Percentiles rank a stretch among this genome's conserved stretches.
Conservation (phyloP, 2,113 vertebrate species). For the Gulo gulo region DNA sequence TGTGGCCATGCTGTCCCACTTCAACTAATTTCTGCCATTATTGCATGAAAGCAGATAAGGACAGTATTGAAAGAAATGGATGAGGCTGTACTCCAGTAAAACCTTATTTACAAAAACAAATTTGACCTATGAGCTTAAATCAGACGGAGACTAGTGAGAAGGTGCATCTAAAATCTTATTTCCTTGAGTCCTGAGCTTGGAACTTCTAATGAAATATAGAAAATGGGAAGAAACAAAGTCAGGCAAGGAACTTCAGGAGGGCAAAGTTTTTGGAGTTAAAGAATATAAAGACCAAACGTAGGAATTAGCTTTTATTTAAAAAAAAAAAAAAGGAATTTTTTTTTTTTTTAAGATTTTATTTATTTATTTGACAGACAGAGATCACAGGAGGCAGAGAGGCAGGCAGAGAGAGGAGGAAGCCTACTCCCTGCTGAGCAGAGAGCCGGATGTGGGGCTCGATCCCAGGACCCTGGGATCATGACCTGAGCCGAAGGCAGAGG, state of each 20-base stretch:
- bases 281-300: not conserved
- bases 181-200: not conserved
- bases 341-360: too few relatives aligned
- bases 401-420: too few relatives aligned
- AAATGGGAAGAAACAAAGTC: not conserved
- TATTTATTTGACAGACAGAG: too few relatives aligned
- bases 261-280: not conserved
- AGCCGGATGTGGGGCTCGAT: too few relatives aligned
- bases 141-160: not conserved
- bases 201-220: not conserved
- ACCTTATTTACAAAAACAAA: not conserved
- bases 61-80: not conserved
- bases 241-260: not conserved
- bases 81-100: not conserved
- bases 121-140: not conserved
- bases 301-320: not conserved
- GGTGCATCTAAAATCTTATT: not conserved
- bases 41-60: not conserved
- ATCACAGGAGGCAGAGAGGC: too few relatives aligned
- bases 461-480: too few relatives aligned
- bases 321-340: not conserved
- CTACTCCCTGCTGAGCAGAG: too few relatives aligned
- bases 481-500: too few relatives aligned
- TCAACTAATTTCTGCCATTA: not conserved
- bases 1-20: not conserved